Evolutionary conservation across 30 jellyfish, hydroid and myxozoan genomes (phyloP).

Genomic region (Nemopilema nomurai): DNA sequence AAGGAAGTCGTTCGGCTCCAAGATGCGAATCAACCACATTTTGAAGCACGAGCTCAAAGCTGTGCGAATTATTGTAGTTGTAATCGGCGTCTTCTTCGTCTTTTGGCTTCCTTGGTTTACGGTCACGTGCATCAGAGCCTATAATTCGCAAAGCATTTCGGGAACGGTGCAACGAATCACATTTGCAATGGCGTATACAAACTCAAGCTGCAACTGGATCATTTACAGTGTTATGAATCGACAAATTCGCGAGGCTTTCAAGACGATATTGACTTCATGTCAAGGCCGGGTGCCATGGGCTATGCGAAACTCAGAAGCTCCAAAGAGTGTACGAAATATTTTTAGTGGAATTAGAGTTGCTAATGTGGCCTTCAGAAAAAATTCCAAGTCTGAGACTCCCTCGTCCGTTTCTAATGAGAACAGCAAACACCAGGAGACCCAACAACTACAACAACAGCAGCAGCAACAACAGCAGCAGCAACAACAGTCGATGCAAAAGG

Average conservation of each 20-base stretch:
- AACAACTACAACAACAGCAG: not conserved
- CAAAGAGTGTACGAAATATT: not conserved
- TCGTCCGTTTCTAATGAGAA: not conserved
- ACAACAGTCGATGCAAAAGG: too few species aligned
- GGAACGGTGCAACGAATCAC: constrained; percentile 61
- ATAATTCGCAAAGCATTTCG: constrained; percentile 39
- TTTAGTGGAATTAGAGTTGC: constrained; percentile 1
- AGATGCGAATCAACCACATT: constrained; percentile 20
- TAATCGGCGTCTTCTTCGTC: constrained; percentile 80
- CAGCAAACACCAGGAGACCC: not conserved
- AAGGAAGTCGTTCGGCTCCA: constrained; percentile 16
- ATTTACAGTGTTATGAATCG: constrained; percentile 85
- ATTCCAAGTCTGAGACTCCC: not conserved
- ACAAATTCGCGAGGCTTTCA: constrained; percentile 74
- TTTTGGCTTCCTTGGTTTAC: constrained; percentile 83
- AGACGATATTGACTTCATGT: constrained; percentile 25
- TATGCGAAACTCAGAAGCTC: not conserved
- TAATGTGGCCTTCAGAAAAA: not conserved
- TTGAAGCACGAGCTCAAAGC: constrained; percentile 76
- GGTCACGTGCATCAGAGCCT: constrained; percentile 57
- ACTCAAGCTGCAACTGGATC: constrained; percentile 90
- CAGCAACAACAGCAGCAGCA: not conserved
- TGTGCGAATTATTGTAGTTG: constrained; percentile 73
- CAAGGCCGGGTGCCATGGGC: not conserved
- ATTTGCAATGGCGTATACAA: constrained; percentile 66